A percentile compares a stretch with the other conserved stretches of the same genome.
phyloP scores from a whole-genome alignment of 2,888 invertebrate genomes.

The Lycocerus yunnanus region DNA sequence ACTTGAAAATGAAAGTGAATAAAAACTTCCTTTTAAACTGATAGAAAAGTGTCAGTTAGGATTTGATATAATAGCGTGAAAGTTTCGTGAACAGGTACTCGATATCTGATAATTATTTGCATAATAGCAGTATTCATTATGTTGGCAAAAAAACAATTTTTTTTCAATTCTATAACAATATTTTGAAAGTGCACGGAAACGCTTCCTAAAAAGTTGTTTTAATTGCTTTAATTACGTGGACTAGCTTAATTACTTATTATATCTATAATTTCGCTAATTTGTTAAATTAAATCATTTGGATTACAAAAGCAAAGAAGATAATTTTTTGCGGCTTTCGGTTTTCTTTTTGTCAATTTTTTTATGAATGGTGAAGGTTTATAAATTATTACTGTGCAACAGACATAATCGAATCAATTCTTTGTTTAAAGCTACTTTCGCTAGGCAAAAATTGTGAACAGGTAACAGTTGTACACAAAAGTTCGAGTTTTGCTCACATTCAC shows the following conservation, averaged over 20 bases:
- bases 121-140: background rate
- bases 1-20: background rate
- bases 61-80: background rate
- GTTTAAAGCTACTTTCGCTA: constrained; percentile 2
- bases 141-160: background rate
- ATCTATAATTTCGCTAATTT: background rate
- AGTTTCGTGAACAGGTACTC: background rate
- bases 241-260: background rate
- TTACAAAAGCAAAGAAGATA: background rate
- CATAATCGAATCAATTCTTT: background rate
- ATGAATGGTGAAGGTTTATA: background rate
- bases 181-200: background rate
- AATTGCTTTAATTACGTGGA: background rate
- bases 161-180: background rate
- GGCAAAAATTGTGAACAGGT: background rate
- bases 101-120: background rate
- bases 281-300: background rate
- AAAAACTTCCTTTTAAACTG: background rate
- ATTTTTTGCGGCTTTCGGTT: background rate
- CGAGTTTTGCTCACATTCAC: background rate
- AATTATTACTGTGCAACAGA: background rate
- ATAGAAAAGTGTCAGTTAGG: background rate
- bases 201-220: background rate
- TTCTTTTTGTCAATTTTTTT: background rate
- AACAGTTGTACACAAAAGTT: background rate